Percentiles rank a stretch among this genome's conserved stretches.
Conservation (phyloP, 1,140 invertebrate genomes). For the Hirudo medicinalis region DNA sequence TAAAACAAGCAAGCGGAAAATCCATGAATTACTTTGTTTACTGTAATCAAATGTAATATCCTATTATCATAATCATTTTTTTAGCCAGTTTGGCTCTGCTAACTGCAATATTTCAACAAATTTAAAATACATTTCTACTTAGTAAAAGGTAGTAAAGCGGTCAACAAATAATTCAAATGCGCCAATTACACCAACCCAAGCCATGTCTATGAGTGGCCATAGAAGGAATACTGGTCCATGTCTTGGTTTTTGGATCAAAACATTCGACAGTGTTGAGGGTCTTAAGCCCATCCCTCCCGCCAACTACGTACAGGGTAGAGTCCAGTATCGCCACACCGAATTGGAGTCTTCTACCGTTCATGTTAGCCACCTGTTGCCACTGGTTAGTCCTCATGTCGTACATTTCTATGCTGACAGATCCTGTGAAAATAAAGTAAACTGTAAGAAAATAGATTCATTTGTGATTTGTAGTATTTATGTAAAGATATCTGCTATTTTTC, state of each 20-base stretch:
- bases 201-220: constrained; percentile 84
- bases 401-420: constrained; percentile 71
- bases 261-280: constrained; percentile 77
- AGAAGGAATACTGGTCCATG: constrained; percentile 64
- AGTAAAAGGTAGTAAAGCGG: no score
- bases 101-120: no score
- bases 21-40: no score
- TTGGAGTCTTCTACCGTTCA: constrained; percentile 64
- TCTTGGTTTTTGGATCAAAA: constrained; percentile 59
- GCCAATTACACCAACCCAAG: constrained; percentile 43
- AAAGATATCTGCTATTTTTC: no score
- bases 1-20: background rate
- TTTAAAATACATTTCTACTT: no score
- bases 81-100: no score
- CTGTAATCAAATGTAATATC: no score
- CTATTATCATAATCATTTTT: no score
- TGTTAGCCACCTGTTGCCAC: constrained; percentile 64
- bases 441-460: no score
- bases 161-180: no score
- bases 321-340: constrained; percentile 77
- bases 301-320: constrained; percentile 66
- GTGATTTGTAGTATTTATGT: no score
- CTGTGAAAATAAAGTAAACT: constrained; percentile 35
- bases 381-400: constrained; percentile 72
- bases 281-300: constrained; percentile 82